Evolutionary conservation across 2,888 invertebrate genomes (phyloP).

Genomic region (Temnothorax unifasciatus): DNA sequence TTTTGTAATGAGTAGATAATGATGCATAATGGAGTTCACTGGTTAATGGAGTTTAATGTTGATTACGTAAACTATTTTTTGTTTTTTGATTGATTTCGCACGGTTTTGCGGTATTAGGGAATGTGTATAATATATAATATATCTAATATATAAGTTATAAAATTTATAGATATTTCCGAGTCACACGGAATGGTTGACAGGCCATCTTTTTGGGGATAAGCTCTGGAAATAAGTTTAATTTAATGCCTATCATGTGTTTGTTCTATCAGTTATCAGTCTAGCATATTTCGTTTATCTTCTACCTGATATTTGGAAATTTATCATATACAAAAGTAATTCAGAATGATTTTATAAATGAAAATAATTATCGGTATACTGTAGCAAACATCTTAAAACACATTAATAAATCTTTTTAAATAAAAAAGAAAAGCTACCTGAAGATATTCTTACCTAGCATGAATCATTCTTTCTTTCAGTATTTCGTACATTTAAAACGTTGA

Average conservation of each 20-base stretch:
- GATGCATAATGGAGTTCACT: not conserved
- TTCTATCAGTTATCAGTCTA: not conserved
- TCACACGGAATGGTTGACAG: not conserved
- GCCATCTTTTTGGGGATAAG: constrained; percentile 18
- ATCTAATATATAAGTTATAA: constrained; percentile 16
- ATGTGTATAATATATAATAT: not conserved
- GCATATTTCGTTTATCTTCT: not conserved
- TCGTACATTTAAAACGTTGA: not conserved
- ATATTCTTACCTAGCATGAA: not conserved
- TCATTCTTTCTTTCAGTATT: not conserved
- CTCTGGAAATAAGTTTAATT: constrained; percentile 30
- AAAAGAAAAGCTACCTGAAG: not conserved
- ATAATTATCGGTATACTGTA: constrained; percentile 29
- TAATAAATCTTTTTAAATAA: constrained; percentile 46
- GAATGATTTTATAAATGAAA: constrained; percentile 32
- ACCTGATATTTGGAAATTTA: constrained; percentile 3
- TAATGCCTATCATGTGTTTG: not conserved
- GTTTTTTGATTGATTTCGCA: constrained; percentile 14
- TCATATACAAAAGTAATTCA: constrained; percentile 10
- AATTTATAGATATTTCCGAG: constrained; percentile 3
- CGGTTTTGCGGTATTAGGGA: constrained; percentile 17
- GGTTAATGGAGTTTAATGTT: constrained; percentile 17
- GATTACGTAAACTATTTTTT: not conserved
- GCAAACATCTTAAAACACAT: not conserved
- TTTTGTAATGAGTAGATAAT: constrained; percentile 38